Conservation (phyloP, 2,113 vertebrate species). For the Thinocorus orbignyianus region DNA sequence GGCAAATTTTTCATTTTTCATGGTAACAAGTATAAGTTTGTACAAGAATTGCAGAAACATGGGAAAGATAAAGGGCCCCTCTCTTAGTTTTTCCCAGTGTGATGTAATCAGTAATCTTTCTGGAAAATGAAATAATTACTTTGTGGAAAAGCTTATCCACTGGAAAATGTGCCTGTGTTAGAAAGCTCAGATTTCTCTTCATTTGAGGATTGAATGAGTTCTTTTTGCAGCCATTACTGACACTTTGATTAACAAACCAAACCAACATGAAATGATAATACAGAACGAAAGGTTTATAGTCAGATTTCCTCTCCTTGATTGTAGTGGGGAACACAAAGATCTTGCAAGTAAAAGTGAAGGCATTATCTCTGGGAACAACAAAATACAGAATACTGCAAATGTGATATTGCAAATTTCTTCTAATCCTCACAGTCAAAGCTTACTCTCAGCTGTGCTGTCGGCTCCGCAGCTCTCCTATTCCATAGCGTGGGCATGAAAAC, state of each 20-base stretch:
- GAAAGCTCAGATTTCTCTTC: slow-evolving; percentile 75
- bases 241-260: slow-evolving; percentile 72
- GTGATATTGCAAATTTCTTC: background rate
- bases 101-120: slow-evolving; percentile 77
- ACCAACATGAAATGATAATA: slow-evolving; percentile 38
- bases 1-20: slow-evolving; percentile 89
- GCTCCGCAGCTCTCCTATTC: background rate
- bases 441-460: background rate
- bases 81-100: slow-evolving; percentile 63
- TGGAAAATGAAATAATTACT: slow-evolving; percentile 78
- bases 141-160: slow-evolving; percentile 61
- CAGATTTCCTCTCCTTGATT: slow-evolving; percentile 27
- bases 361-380: background rate
- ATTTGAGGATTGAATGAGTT: slow-evolving; percentile 65
- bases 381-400: background rate
- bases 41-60: slow-evolving; percentile 80
- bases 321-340: background rate
- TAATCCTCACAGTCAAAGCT: background rate
- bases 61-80: slow-evolving; percentile 71
- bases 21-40: slow-evolving; percentile 83
- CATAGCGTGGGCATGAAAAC: background rate
- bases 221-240: slow-evolving; percentile 50
- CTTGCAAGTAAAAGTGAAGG: background rate
- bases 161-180: slow-evolving; percentile 63
- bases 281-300: slow-evolving; percentile 18